Conservation (phyloP, 2,797 vertebrate genomes). For the Rhyacichthys aspro region DNA sequence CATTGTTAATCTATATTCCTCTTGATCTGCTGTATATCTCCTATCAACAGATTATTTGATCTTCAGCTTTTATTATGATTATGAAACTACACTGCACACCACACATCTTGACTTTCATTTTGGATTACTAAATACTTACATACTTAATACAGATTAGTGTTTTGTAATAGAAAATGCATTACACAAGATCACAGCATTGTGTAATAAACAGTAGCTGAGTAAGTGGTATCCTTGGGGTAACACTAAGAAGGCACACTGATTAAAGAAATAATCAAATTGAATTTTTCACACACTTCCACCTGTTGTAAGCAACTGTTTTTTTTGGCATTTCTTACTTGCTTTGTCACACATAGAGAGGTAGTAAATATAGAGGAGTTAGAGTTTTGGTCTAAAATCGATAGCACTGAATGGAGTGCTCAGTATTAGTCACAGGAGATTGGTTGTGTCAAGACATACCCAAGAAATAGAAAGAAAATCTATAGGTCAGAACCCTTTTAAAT, state of each 20-base stretch:
- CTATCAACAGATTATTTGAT: constrained; percentile 23
- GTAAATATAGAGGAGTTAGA: background rate
- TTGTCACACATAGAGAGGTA: constrained; percentile 6
- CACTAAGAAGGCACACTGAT: constrained; percentile 4
- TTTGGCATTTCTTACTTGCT: background rate
- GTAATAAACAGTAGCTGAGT: background rate
- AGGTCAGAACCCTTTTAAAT: constrained; percentile 20
- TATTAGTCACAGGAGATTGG: constrained; percentile 29
- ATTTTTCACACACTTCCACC: background rate
- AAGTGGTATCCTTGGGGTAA: background rate
- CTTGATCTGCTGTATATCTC: constrained; percentile 47
- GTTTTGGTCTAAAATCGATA: constrained; percentile 36
- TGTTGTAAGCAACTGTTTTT: background rate
- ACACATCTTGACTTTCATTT: background rate
- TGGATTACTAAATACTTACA: background rate
- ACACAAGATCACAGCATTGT: background rate
- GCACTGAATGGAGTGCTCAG: constrained; percentile 11
- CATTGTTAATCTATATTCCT: constrained; percentile 40
- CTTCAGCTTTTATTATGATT: constrained; percentile 22
- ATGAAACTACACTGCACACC: background rate
- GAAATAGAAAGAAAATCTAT: background rate
- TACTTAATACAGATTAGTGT: background rate
- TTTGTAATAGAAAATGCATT: background rate
- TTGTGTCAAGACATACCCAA: constrained; percentile 19
- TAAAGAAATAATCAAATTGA: constrained; percentile 2